phyloP scores from a whole-genome alignment of 2,888 invertebrate genomes.

The Eilema griseolum region DNA sequence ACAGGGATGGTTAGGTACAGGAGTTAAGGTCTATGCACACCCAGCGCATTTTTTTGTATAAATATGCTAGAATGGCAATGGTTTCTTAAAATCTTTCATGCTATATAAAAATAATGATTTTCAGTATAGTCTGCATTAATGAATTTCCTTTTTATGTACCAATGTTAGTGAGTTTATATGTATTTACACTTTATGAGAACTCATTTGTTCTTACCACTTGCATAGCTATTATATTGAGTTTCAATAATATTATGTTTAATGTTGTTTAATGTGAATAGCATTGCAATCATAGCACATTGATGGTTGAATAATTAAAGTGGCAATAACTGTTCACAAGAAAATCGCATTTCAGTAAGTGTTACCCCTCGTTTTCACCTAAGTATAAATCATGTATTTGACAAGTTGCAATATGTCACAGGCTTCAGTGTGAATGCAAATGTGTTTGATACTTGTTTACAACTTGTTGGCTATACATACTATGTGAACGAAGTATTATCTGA shows the following conservation, averaged over 20 bases:
- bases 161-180: background rate
- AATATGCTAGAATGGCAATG: background rate
- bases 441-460: too few relatives aligned
- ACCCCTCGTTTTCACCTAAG: too few relatives aligned
- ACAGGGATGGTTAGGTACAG: constrained; percentile 44
- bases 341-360: too few relatives aligned
- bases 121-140: background rate
- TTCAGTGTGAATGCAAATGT: too few relatives aligned
- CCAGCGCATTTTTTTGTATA: background rate
- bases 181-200: background rate
- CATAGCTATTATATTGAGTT: too few relatives aligned
- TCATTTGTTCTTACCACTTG: background rate
- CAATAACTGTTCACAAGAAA: background rate
- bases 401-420: too few relatives aligned
- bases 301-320: background rate
- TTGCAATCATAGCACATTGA: background rate
- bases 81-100: background rate
- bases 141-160: background rate
- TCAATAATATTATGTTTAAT: too few relatives aligned
- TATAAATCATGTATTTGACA: too few relatives aligned
- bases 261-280: too few relatives aligned
- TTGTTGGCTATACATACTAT: too few relatives aligned
- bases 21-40: constrained; percentile 6
- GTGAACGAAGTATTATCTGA: too few relatives aligned
- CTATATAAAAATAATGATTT: too few relatives aligned